These are phyloP conservation scores for Phalloptychus januarius DNA, from an alignment of 2,797 vertebrate species.

Conservation along the genomic window DNA sequence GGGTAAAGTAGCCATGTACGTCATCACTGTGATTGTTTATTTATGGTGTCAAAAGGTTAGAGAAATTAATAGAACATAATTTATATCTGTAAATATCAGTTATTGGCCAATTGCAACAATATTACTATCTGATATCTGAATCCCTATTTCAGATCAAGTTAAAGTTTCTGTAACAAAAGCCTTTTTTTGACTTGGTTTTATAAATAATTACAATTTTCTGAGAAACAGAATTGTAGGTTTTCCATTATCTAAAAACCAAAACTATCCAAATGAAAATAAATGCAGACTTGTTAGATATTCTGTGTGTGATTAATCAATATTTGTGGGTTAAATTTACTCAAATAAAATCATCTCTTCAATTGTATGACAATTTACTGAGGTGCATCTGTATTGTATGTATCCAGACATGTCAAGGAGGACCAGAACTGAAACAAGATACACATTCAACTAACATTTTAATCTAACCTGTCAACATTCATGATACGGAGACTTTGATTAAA, in stretches of 20 bases:
- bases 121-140: neutral
- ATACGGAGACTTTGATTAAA: neutral
- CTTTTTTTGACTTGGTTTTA: neutral
- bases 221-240: neutral
- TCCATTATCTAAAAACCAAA: neutral
- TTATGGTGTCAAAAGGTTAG: neutral
- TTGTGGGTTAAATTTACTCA: neutral
- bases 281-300: neutral
- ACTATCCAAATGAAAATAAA: neutral
- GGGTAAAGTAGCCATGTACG: neutral
- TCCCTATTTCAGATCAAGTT: neutral
- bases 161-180: neutral
- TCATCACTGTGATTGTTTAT: too few species aligned
- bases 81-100: neutral
- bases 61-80: neutral
- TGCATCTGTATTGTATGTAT: conserved; percentile 39
- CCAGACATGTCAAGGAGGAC: conserved; percentile 60
- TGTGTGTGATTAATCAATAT: neutral
- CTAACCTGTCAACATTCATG: conserved; percentile 13
- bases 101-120: neutral
- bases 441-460: conserved; percentile 14
- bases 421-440: conserved; percentile 13
- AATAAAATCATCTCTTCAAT: neutral
- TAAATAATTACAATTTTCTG: neutral
- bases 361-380: neutral